Evolutionary conservation across 2,797 vertebrate genomes (phyloP), one percentile per base, ranked within the genome.

Genomic region (Anguilla megastoma): DNA sequence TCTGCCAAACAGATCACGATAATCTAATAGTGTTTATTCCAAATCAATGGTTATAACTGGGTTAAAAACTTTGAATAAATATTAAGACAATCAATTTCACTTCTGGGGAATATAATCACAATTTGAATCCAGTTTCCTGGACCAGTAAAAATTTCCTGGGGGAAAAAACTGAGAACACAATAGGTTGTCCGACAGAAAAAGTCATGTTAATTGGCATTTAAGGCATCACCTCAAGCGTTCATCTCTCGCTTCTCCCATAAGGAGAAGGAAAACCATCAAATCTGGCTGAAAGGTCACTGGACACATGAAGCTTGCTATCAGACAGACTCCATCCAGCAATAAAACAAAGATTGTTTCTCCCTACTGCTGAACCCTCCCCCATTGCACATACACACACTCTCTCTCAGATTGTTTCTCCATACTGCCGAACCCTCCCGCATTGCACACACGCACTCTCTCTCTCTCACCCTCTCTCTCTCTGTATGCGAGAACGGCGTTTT

Each of bases 251-350:
- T 82, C 24, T 48, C 52, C 36, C 10, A 16, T 41, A 30, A n/a
- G 21, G 60, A 56, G 24, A 24, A 76, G 74, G 30, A n/a, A 63
- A n/a, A 82, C 24, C 33, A 82, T 33, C 24, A n/a, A 87, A 87
- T 50, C 36, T 52, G 24, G 74, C 36, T 18, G 24, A 87, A 87
- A 87, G 86, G 86, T 83, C 86, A 87, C 6, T 80, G 52, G 33
- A 60, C 33, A 60, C 10, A 16, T 54, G 58, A 33, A 1, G 24
- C 41, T 24, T 21, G 56, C 54, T 83, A 60, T 80, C 86, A 87
- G 88, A 87, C 56, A 79, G 74, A 84, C 74, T 54, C 52, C 76
- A 56, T 10, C 48, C 12, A 33, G 9, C 66, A 30, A 69, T 83
- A 27, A 45, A 56, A n/a, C 54, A 86, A 30, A 86, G 56, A 54